Conservation (phyloP, 2,797 vertebrate species). For the Neostethus bicornis region DNA sequence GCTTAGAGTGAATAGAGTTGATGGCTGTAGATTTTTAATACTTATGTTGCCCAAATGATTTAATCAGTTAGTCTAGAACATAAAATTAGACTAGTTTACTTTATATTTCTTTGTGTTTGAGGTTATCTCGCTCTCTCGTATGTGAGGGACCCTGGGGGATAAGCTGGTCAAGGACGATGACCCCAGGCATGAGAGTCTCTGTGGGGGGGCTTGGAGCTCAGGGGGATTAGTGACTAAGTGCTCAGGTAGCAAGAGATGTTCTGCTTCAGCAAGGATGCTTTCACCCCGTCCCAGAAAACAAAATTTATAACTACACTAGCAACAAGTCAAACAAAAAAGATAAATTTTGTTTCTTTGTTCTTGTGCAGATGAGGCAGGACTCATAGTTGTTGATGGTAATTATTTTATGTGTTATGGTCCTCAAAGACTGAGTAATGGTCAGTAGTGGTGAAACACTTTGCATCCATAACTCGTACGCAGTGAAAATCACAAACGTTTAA, state of each 20-base stretch:
- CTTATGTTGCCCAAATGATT: slow-evolving; percentile 25
- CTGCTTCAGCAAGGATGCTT: slow-evolving; percentile 55
- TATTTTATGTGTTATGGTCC: not conserved
- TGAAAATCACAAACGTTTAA: not conserved
- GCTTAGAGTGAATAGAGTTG: slow-evolving; percentile 53
- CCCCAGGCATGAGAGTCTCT: slow-evolving; percentile 65
- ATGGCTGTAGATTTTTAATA: slow-evolving; percentile 37
- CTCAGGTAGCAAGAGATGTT: slow-evolving; percentile 66
- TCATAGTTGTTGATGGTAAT: not conserved
- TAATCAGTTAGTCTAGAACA: slow-evolving; percentile 20
- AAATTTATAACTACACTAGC: slow-evolving; percentile 28
- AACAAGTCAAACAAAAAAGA: slow-evolving; percentile 4
- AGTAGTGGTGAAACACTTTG: not conserved
- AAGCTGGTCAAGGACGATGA: slow-evolving; percentile 67
- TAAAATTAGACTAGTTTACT: slow-evolving; percentile 30
- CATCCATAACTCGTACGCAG: not conserved
- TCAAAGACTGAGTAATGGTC: not conserved
- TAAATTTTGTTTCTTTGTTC: not conserved
- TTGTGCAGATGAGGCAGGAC: not conserved
- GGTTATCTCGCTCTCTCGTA: slow-evolving; percentile 23
- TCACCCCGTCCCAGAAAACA: slow-evolving; percentile 28
- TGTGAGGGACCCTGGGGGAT: slow-evolving; percentile 20
- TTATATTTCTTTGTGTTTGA: slow-evolving; percentile 20
- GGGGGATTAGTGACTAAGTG: slow-evolving; percentile 45
- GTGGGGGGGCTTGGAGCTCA: slow-evolving; percentile 56